Evolutionary conservation across 2,888 invertebrate genomes (phyloP).

Genomic region (Cataglyphis rosenhaueri): DNA sequence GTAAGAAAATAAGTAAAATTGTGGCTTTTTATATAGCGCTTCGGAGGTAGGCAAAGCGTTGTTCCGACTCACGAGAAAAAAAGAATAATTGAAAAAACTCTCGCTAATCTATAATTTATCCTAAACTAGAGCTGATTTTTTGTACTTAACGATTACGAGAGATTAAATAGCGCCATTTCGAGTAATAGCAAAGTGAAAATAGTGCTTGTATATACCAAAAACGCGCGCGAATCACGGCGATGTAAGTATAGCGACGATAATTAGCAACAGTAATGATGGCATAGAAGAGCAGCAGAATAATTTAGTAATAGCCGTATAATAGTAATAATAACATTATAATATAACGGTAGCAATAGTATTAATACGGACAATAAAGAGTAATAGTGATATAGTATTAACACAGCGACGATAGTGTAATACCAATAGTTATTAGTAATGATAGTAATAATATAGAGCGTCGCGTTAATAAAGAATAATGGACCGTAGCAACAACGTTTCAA

Average conservation of each 20-base stretch:
- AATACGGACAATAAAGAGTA: conserved; percentile 40
- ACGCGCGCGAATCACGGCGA: conserved; percentile 13
- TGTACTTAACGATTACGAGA: conserved; percentile 53
- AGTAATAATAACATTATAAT: conserved; percentile 11
- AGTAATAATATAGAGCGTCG: conserved; percentile 41
- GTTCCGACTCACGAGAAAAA: conserved; percentile 26
- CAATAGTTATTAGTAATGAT: conserved; percentile 55
- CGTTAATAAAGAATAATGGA: conserved; percentile 4
- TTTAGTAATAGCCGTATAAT: conserved; percentile 12
- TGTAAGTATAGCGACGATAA: conserved; percentile 18
- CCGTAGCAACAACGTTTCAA: conserved; percentile 21
- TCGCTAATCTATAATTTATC: conserved; percentile 21
- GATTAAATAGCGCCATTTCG: conserved; percentile 40
- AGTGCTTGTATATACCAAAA: conserved; percentile 17
- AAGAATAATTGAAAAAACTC: conserved; percentile 27
- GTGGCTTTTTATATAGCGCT: conserved; percentile 31
- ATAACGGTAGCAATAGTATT: conserved; percentile 38
- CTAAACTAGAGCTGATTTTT: conserved; percentile 36
- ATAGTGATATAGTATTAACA: conserved; percentile 51
- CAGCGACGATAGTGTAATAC: conserved; percentile 37
- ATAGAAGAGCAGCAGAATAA: conserved; percentile 15
- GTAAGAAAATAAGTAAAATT: conserved; percentile 37
- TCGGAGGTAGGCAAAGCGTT: conserved; percentile 52
- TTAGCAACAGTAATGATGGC: conserved; percentile 5
- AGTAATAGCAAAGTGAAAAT: conserved; percentile 38